phyloP scores from a whole-genome alignment of 2,888 invertebrate species.

The Drosophila engyochracea region DNA sequence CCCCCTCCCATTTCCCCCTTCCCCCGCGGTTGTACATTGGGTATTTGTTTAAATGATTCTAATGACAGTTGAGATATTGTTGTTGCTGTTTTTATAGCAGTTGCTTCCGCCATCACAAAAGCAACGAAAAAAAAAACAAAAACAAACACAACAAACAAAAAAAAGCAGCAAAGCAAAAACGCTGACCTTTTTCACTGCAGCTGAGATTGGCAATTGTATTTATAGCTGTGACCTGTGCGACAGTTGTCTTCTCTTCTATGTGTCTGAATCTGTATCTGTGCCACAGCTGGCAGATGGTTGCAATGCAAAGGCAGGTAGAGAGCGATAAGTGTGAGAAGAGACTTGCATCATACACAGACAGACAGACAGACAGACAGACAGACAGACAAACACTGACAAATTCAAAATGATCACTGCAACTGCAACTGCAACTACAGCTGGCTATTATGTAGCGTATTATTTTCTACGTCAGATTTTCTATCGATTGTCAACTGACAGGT shows the following conservation, averaged over 20 bases:
- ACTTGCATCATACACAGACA: conserved; percentile 29
- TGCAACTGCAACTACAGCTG: conserved; percentile 1
- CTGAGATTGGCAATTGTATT: conserved; percentile 26
- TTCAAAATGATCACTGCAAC: background rate
- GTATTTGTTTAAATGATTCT: conserved; percentile 6
- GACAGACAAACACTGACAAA: background rate
- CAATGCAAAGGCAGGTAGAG: conserved; percentile 17
- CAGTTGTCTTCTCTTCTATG: background rate
- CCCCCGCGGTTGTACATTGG: background rate
- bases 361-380: too few species aligned
- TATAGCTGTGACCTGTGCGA: conserved; percentile 6
- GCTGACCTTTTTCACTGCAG: conserved; percentile 54
- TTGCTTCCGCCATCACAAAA: conserved; percentile 61
- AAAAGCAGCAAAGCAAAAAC: background rate
- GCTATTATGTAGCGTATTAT: background rate
- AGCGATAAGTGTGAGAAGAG: conserved; percentile 22
- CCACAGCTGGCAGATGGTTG: conserved; percentile 20
- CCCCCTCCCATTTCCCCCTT: too few species aligned
- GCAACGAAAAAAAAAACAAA: background rate
- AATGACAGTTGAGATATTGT: conserved; percentile 1
- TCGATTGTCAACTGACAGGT: background rate
- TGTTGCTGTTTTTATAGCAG: conserved; percentile 16
- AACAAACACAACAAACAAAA: background rate
- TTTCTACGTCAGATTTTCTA: background rate
- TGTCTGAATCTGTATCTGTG: background rate